These are phyloP conservation scores for Harpagoxenus sublaevis DNA, from an alignment of 2,888 invertebrate genomes.

Conservation along the genomic window DNA sequence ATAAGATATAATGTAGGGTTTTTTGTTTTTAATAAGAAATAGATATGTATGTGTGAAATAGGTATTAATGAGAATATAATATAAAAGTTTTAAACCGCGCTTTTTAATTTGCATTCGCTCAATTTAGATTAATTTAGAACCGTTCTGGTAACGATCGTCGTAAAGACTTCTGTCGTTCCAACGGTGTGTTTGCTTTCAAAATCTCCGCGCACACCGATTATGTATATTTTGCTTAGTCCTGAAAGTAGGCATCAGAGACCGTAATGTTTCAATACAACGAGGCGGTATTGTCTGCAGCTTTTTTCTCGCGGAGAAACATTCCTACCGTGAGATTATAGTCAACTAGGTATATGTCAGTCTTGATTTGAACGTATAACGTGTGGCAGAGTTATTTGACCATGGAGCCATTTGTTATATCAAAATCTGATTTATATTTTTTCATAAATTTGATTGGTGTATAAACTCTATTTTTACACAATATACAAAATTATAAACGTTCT, in stretches of 20 bases:
- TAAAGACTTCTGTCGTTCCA: neutral
- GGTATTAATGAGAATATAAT: too few relatives aligned
- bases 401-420: too few relatives aligned
- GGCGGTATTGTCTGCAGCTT: neutral
- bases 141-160: neutral
- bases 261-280: neutral
- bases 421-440: too few relatives aligned
- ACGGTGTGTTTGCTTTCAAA: neutral
- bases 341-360: neutral
- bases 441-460: too few relatives aligned
- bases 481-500: too few relatives aligned
- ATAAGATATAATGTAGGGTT: too few relatives aligned
- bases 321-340: neutral
- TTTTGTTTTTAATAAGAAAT: too few relatives aligned
- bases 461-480: neutral
- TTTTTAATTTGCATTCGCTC: too few relatives aligned
- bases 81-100: too few relatives aligned
- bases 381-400: neutral
- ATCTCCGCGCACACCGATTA: neutral
- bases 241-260: neutral
- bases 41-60: too few relatives aligned
- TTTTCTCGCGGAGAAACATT: neutral
- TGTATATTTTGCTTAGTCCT: neutral
- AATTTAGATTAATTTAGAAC: too few relatives aligned
- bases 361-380: neutral